Percentiles rank a stretch among this genome's conserved stretches.
phyloP scores from a whole-genome alignment of 2,797 vertebrate genomes.

The Amblyraja radiata region DNA sequence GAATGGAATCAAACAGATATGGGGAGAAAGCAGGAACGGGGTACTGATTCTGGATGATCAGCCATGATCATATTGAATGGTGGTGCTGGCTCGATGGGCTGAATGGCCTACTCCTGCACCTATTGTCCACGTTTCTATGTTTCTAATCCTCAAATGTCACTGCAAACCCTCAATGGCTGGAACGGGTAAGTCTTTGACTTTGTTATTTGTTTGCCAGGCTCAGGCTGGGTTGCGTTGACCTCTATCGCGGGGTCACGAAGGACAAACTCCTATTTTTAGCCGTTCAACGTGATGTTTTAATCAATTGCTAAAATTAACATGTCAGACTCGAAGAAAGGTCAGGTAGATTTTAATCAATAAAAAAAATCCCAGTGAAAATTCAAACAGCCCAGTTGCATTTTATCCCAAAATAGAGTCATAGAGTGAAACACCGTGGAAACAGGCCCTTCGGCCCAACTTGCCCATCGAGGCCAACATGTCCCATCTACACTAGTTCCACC shows the following conservation, averaged over 20 bases:
- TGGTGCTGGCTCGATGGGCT: too few relatives aligned
- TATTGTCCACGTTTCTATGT: too few relatives aligned
- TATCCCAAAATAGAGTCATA: background rate
- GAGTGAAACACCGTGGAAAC: too few relatives aligned
- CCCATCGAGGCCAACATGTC: too few relatives aligned
- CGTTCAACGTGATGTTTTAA: slow-evolving; percentile 41
- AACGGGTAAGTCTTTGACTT: slow-evolving; percentile 44
- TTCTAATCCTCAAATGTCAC: slow-evolving; percentile 37
- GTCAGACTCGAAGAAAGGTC: background rate
- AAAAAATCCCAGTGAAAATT: background rate
- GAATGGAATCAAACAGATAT: too few relatives aligned
- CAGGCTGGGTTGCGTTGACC: slow-evolving; percentile 40
- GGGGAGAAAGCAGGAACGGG: too few relatives aligned
- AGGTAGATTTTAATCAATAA: background rate
- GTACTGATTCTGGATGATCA: too few relatives aligned
- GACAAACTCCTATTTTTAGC: slow-evolving; percentile 39
- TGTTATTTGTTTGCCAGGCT: slow-evolving; percentile 39
- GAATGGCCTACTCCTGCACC: too few relatives aligned
- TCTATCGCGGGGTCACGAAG: slow-evolving; percentile 35
- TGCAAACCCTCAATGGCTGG: slow-evolving; percentile 39
- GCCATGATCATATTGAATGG: too few relatives aligned
- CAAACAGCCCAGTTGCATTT: background rate
- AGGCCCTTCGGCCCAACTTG: too few relatives aligned
- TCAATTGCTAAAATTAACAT: background rate
- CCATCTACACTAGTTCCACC: too few relatives aligned